A percentile compares a stretch with the other conserved stretches of the same genome.
These are phyloP conservation scores for Climacteris rufus DNA, from an alignment of 2,113 vertebrate genomes.

Conservation along the genomic window DNA sequence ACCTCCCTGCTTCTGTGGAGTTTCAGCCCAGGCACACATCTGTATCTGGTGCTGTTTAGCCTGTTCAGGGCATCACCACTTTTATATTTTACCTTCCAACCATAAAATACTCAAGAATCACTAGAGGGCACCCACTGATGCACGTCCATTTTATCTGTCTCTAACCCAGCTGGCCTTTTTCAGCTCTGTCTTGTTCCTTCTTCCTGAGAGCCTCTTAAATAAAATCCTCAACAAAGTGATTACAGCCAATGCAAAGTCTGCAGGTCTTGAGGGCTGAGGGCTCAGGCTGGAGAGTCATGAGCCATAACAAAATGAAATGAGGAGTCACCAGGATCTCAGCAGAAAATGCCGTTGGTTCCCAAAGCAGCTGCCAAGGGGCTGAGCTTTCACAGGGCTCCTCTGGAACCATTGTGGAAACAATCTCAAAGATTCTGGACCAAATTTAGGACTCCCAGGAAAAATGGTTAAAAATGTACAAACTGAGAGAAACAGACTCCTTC, in stretches of 20 bases:
- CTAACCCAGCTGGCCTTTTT: neutral
- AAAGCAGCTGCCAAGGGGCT: neutral
- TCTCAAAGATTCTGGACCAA: neutral
- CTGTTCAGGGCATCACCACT: neutral
- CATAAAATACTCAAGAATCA: neutral
- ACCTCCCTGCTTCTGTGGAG: neutral
- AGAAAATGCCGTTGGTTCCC: neutral
- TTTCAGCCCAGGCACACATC: neutral
- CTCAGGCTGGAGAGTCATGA: neutral
- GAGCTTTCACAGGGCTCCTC: neutral
- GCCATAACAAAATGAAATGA: neutral
- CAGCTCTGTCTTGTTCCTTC: neutral
- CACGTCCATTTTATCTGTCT: neutral
- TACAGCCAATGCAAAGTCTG: neutral
- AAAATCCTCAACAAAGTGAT: neutral
- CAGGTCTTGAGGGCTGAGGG: neutral
- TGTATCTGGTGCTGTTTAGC: neutral
- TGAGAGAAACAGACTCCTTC: neutral
- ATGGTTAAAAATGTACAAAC: neutral
- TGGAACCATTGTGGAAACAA: neutral
- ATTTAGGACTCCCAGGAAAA: neutral
- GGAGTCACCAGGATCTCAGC: neutral
- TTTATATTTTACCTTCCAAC: neutral
- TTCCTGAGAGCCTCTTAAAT: neutral
- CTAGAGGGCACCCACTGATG: neutral